Conservation (phyloP, 2,888 invertebrate genomes). For the Tuta absoluta region DNA sequence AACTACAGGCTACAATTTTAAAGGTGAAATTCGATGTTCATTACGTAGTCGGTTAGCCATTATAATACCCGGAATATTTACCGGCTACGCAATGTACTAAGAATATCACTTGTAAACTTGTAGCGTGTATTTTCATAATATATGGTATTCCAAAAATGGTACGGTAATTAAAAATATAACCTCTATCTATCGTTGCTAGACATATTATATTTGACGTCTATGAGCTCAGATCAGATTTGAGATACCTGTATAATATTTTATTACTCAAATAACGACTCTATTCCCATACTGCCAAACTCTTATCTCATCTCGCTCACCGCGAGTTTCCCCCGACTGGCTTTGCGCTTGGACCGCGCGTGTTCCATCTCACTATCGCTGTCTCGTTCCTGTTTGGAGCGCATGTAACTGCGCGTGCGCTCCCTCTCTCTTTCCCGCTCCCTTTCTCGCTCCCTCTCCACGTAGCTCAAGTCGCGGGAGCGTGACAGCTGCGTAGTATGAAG, state of each 20-base stretch:
- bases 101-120: too few species aligned
- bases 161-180: too few species aligned
- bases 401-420: conserved; percentile 78
- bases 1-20: too few species aligned
- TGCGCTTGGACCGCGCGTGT: conserved; percentile 75
- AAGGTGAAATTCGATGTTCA: too few species aligned
- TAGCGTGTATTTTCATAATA: too few species aligned
- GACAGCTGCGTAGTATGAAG: conserved; percentile 70
- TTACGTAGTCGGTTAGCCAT: too few species aligned
- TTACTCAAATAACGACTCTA: conserved; percentile 46
- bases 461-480: conserved; percentile 74
- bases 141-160: too few species aligned
- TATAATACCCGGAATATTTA: too few species aligned
- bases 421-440: conserved; percentile 79
- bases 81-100: too few species aligned
- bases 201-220: too few species aligned
- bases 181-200: background rate
- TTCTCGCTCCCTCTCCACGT: conserved; percentile 77
- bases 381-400: conserved; percentile 77
- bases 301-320: conserved; percentile 82
- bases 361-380: conserved; percentile 96
- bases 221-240: too few species aligned
- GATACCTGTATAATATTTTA: too few species aligned
- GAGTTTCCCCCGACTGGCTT: conserved; percentile 85
- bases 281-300: conserved; percentile 48